phyloP scores from a whole-genome alignment of 2,113 vertebrate species.

The Daphoenositta chrysoptera region DNA sequence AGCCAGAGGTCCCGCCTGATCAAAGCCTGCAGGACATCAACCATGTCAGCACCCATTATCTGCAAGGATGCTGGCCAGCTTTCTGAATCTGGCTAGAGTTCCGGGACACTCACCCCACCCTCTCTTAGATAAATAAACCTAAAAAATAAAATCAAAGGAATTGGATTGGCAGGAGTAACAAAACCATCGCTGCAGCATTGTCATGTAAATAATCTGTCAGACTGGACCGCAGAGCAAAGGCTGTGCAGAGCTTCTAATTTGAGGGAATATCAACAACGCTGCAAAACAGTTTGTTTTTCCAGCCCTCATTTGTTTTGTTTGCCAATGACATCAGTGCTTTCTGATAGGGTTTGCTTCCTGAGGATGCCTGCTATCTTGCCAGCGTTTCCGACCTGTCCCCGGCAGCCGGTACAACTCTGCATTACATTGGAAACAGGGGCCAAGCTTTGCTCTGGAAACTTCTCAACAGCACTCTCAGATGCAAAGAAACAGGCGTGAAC shows the following conservation, averaged over 20 bases:
- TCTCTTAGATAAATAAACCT: conserved; percentile 11
- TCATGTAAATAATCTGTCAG: conserved; percentile 12
- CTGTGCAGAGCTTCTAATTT: conserved; percentile 25
- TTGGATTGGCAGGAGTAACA: background rate
- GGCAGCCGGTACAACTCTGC: background rate
- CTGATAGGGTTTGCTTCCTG: conserved; percentile 58
- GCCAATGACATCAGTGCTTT: conserved; percentile 61
- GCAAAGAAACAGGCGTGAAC: background rate
- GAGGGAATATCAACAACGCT: conserved; percentile 1
- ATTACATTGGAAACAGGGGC: background rate
- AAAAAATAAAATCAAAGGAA: conserved; percentile 22
- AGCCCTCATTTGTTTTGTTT: conserved; percentile 57
- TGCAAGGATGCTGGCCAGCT: background rate
- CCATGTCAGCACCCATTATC: background rate
- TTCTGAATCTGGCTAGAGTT: background rate
- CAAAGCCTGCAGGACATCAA: background rate
- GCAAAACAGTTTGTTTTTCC: conserved; percentile 57
- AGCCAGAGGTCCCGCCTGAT: background rate
- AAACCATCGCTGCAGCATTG: background rate
- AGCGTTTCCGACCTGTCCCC: conserved; percentile 64
- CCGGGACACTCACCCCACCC: background rate
- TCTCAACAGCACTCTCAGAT: background rate
- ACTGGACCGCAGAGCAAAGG: background rate
- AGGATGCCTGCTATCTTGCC: conserved; percentile 66
- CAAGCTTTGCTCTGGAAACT: conserved; percentile 40